Evolutionary conservation across 1,140 invertebrate genomes (phyloP).

Genomic region (Steinernema khuongi): DNA sequence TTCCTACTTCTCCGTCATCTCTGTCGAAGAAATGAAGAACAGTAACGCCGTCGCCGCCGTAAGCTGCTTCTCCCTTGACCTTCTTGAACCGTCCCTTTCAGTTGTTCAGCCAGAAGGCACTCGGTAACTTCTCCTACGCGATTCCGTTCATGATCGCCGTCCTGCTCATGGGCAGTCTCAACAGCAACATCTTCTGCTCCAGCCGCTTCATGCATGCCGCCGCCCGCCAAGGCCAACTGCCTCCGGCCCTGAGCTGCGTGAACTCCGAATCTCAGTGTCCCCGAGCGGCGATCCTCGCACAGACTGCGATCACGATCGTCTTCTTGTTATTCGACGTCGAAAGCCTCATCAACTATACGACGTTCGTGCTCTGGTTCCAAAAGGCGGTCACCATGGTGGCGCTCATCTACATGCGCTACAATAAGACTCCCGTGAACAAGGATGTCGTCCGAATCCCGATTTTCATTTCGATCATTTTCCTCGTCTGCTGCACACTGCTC

Average conservation of each 20-base stretch:
- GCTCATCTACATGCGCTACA: conserved; percentile 33
- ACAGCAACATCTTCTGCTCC: conserved; percentile 49
- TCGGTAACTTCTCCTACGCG: conserved; percentile 47
- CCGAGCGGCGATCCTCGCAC: conserved; percentile 39
- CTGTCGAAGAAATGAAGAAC: conserved; percentile 73
- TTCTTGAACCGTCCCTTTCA: background rate
- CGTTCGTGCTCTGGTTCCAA: conserved; percentile 39
- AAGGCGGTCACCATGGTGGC: conserved; percentile 28
- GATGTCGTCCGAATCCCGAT: conserved; percentile 30
- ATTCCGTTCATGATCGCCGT: conserved; percentile 52
- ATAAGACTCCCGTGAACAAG: conserved; percentile 34
- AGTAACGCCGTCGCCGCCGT: conserved; percentile 85
- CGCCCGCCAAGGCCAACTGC: conserved; percentile 46
- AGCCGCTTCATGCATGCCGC: conserved; percentile 49
- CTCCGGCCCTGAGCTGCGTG: conserved; percentile 40
- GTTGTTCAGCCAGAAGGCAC: conserved; percentile 30
- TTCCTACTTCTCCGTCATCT: conserved; percentile 88
- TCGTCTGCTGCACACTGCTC: conserved; percentile 18
- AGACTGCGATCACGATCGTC: conserved; percentile 26
- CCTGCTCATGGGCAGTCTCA: conserved; percentile 50
- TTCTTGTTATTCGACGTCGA: conserved; percentile 35
- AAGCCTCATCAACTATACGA: conserved; percentile 39
- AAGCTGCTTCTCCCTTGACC: background rate
- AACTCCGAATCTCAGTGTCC: conserved; percentile 44
- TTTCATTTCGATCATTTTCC: conserved; percentile 27